Base-by-base conservation (phyloP, 1,140 invertebrate genomes). In the Pseudomyrmex dendroicus region DNA sequence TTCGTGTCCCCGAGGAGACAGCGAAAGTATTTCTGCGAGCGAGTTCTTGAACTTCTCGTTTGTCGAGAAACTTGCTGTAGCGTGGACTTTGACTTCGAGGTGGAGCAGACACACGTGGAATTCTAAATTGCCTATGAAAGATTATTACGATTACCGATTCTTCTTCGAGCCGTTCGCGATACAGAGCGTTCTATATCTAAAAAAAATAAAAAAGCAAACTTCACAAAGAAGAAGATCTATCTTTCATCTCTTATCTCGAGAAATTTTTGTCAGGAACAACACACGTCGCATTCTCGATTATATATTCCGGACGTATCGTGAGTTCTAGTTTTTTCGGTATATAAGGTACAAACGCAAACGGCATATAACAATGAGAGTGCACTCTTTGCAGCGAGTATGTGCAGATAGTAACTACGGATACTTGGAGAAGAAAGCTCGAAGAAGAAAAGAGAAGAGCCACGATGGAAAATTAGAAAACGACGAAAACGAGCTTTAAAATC, bases 401-500 rank as follows among this genome's bases (percentile, higher is more conserved):
- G 52, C 76, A 13, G 20, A 35, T 35, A 35, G 54, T 8, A 46
- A 46, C 54, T 59, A 15, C 35, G 22, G 25, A 66, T 67, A 54
- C 64, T 68, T 7, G 70, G 52, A 57, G 46, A 70, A 13, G 44
- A 57, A 59, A 70, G 9, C 20, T 46, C 20, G 5, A n/a, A 20
- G 15, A 54, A 25, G 35, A 12, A 66, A 13, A 46, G 22, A 7
- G n/a, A 20, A 44, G 13, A 56, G 13, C 44, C 50, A 57, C 52
- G 66, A 80, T 48, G 72, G 68, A 83, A 77, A 86, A 86, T 86
- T 74, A 86, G 64, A 83, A 72, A 35, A 46, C 67, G 54, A 67
- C 63, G 20, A 52, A 52, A 54, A 56, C 50, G 48, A 50, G 52
- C 56, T 46, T 46, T 17, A 73, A 35, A 35, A 86, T 56, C 48